Evolutionary conservation across 2,888 invertebrate genomes (phyloP), one percentile per base, ranked within the genome.

Genomic region (Hypselothyrea guttata): DNA sequence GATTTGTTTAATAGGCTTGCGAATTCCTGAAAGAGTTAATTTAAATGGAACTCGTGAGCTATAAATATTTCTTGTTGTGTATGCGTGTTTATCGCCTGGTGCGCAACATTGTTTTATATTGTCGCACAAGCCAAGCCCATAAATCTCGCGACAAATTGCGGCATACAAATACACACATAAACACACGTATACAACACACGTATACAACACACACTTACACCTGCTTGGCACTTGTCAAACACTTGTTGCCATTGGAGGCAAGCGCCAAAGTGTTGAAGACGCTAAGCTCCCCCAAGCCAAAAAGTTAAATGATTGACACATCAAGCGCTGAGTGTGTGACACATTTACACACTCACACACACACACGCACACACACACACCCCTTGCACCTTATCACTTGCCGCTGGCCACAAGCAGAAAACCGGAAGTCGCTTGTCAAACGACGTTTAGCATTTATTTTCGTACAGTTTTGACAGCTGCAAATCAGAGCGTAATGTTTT

Each of bases 381-480:
- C 28, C 34, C 16, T 8, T n/a, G 4, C 22, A 33, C 31, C 60
- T 74, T 76, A 76, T 76, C 72, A 49, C 55, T 38, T 5, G 35
- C 18, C 18, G 15, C 15, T 40, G 27, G 56, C 51, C 44, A 22
- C 31, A n/a, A n/a, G n/a, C n/a, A 31, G 28, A 27, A 40, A 40
- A 57, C 28, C 79, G 79, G 83, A 79, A 79, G 76, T 69, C 53
- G 49, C 54, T 15, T 60, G 67, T 79, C 77, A 74, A 46, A 53
- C 35, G 40, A 15, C 53, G 42, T 64, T 78, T 37, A 57, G 45
- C 67, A 44, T 62, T 58, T 66, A 35, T 52, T 35, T 11, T 28
- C 47, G 30, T 15, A 15, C 12, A 16, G 30, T 31, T 31, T 27
- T 13, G 78, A 79, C 81, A 74, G 76, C 71, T 62, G 71, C 74